phyloP scores from a whole-genome alignment of 1,140 invertebrate species.

The Aleiodes sp. region DNA sequence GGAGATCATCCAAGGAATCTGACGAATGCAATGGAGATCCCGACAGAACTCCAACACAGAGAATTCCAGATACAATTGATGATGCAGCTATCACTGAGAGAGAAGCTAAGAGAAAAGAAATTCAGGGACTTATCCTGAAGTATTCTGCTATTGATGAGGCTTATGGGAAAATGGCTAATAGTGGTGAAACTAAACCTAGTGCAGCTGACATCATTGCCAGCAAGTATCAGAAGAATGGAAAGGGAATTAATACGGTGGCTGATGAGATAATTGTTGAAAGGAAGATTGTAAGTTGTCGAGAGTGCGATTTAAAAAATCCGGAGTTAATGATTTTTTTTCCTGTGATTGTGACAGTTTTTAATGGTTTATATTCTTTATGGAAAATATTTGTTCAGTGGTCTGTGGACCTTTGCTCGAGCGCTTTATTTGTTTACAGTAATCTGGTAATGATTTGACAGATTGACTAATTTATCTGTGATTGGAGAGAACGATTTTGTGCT shows the following conservation, averaged over 20 bases:
- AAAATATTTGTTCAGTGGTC: too few relatives aligned
- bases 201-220: slow-evolving; percentile 63
- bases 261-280: neutral
- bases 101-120: slow-evolving; percentile 81
- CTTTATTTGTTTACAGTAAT: too few relatives aligned
- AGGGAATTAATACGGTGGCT: slow-evolving; percentile 39
- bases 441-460: too few relatives aligned
- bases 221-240: slow-evolving; percentile 56
- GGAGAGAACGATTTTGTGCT: too few relatives aligned
- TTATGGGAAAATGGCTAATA: slow-evolving; percentile 38
- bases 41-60: slow-evolving; percentile 61
- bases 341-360: neutral
- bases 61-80: slow-evolving; percentile 65
- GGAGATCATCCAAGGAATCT: slow-evolving; percentile 8
- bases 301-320: neutral
- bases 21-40: slow-evolving; percentile 39
- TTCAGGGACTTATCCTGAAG: slow-evolving; percentile 80
- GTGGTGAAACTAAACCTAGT: slow-evolving; percentile 48
- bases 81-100: slow-evolving; percentile 72
- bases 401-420: too few relatives aligned
- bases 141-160: slow-evolving; percentile 78
- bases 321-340: neutral
- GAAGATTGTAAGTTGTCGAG: slow-evolving; percentile 1
- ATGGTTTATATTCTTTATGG: too few relatives aligned
- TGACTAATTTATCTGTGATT: too few relatives aligned